Percentiles rank a stretch among this genome's conserved stretches.
These are phyloP conservation scores for Phyllostomus hastatus DNA, from an alignment of 2,113 vertebrate genomes.

Conservation along the genomic window DNA sequence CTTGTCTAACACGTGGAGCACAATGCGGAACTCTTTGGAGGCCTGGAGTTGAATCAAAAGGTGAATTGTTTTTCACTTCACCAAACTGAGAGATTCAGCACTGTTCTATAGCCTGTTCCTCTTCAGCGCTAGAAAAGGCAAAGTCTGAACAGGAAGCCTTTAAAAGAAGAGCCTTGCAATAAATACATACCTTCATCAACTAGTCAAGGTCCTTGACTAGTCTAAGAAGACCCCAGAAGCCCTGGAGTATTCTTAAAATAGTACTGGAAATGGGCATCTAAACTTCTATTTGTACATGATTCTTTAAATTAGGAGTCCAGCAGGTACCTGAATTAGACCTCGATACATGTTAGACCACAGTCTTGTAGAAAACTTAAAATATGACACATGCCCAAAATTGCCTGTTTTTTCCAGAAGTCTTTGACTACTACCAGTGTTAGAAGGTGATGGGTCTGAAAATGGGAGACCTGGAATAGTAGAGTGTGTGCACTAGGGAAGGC, in stretches of 20 bases:
- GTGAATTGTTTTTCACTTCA: neutral
- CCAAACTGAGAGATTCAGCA: neutral
- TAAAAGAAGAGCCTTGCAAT: neutral
- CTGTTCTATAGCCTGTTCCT: neutral
- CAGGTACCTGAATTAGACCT: constrained; percentile 18
- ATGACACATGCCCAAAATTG: neutral
- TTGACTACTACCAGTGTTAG: neutral
- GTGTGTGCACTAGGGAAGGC: neutral
- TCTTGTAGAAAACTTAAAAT: constrained; percentile 2
- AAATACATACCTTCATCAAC: neutral
- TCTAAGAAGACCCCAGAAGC: neutral
- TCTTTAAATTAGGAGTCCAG: constrained; percentile 35
- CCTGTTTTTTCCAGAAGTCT: neutral
- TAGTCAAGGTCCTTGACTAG: too few relatives aligned
- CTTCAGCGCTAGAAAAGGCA: neutral
- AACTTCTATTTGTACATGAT: constrained; percentile 30
- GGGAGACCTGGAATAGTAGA: neutral
- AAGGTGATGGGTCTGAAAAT: neutral
- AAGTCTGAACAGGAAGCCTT: neutral
- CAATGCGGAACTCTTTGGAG: neutral
- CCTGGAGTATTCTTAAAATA: constrained; percentile 50
- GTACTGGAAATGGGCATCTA: neutral
- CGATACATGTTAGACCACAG: neutral
- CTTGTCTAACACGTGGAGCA: neutral
- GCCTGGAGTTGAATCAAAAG: neutral